Evolutionary conservation across 2,888 invertebrate species (phyloP), one percentile per base, ranked within the genome.

Genomic region (Notodonta ziczac): DNA sequence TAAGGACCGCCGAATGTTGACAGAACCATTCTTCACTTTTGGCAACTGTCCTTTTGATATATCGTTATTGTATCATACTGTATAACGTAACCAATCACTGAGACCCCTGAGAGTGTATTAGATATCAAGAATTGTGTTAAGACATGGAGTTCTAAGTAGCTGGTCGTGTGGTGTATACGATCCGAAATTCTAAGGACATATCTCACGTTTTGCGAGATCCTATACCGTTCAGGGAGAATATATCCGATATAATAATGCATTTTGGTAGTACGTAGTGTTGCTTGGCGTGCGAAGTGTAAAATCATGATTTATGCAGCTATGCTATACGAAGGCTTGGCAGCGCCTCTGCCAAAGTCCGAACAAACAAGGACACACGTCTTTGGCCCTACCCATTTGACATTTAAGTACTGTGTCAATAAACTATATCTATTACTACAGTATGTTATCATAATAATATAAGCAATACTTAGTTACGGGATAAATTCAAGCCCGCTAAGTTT

Each of bases 21-120:
- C 82, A 74, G 66, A 61, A 78, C 82, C 79, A 86, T 86, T 84
- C 80, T 71, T 86, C 85, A 85, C 78, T 78, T 58, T 84, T 79
- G 81, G 81, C 82, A 79, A 46, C 80, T 82, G 83, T 84, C 85
- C 70, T 64, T 70, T 77, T 84, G 84, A 84, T 82, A 80, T 84
- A 86, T 86, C 72, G 81, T 82, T 82, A 83, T 83, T 81, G 81
- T 82, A 75, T 78, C 76, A 80, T 72, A 81, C 52, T 57, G 53
- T 52, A 54, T 40, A 57, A 46, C 35, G 9, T 10, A 8, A 52
- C 57, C 57, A 59, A 4, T 52, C 53, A 57, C 4, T 3, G 13
- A 48, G 56, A 53, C 42, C 56, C n/a, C 39, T 54, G 13, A 12
- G 0, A 8, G 2, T 4, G 59, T 44, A n/a, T n/a, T 14, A 8